Base-by-base conservation (phyloP, 2,888 invertebrate genomes). In the Ceraclea dissimilis region DNA sequence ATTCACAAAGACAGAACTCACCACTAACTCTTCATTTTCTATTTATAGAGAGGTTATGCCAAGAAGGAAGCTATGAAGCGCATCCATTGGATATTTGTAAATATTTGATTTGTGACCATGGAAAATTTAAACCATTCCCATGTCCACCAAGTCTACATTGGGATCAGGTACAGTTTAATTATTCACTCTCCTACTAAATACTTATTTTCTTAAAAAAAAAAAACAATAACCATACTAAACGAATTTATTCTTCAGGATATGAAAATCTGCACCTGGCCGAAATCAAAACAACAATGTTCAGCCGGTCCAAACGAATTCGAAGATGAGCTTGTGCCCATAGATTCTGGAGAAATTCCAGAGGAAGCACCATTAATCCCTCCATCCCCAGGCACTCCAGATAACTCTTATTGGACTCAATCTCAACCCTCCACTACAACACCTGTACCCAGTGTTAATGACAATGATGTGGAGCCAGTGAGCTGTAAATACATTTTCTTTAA, bases 51-150 rank as follows among this genome's bases (percentile, higher is more conserved):
- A 73, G 78, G 49, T 69, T 73, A 0, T 83, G 88, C 67, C 75
- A 80, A 58, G 83, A 79, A 50, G 85, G 85, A n/a, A 71, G 79
- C 56, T 86, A 84, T 64, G 79, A 84, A 0, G 70, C 79, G 0
- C 76, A 83, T 63, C 83, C 85, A 0, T 79, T 79, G 0, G 85
- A 90, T 65, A 92, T 92, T 66, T 76, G 76, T 1, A 82, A 84
- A 53, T 92, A 90, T 67, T 76, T 84, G 59, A 84, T 86, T 60
- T 93, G 93, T 64, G 73, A 90, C 17, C 90, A 90, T 81, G 89
- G 89, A 31, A 84, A 85, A 65, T 84, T 83, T 57, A 83, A 88
- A 67, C 79, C 82, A 17, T 85, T 84, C 64, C 73, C 82, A 13
- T 93, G 92, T 68, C 80, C 83, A 43, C 77, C 82, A 8, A 87